Conservation (phyloP, 2,113 vertebrate genomes). For the Sylvietta virens region DNA sequence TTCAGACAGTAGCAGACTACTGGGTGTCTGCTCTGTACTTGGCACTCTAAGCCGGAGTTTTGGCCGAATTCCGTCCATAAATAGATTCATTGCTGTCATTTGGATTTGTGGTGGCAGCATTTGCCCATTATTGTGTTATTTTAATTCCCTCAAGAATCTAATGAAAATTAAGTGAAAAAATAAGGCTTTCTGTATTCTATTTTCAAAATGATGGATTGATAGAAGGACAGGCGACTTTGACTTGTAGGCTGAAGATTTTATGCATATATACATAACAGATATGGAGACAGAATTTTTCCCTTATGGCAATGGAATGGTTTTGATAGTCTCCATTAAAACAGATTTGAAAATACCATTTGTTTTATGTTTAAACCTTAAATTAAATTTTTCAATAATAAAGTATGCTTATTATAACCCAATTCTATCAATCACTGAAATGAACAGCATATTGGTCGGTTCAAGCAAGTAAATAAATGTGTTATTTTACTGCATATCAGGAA, state of each 20-base stretch:
- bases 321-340: slow-evolving; percentile 66
- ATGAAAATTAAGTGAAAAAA: slow-evolving; percentile 68
- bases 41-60: not conserved
- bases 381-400: slow-evolving; percentile 69
- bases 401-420: slow-evolving; percentile 68
- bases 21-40: not conserved
- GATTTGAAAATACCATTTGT: slow-evolving; percentile 67
- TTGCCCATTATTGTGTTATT: slow-evolving; percentile 64
- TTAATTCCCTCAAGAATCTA: slow-evolving; percentile 65
- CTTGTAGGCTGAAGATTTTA: slow-evolving; percentile 62
- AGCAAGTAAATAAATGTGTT: slow-evolving; percentile 64
- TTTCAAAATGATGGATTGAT: slow-evolving; percentile 63
- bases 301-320: slow-evolving; percentile 63
- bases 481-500: slow-evolving; percentile 48
- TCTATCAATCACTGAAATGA: slow-evolving; percentile 65
- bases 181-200: slow-evolving; percentile 61
- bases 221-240: slow-evolving; percentile 52
- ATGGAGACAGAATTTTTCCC: slow-evolving; percentile 63
- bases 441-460: slow-evolving; percentile 62
- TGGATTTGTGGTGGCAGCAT: slow-evolving; percentile 60
- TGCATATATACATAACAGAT: slow-evolving; percentile 61
- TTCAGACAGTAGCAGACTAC: too few species aligned
- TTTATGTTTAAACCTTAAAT: slow-evolving; percentile 69
- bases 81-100: slow-evolving; percentile 58
- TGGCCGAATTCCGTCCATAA: not conserved